Base-by-base conservation (phyloP, 2,888 invertebrate genomes). In the Drosophila imparisetae region DNA sequence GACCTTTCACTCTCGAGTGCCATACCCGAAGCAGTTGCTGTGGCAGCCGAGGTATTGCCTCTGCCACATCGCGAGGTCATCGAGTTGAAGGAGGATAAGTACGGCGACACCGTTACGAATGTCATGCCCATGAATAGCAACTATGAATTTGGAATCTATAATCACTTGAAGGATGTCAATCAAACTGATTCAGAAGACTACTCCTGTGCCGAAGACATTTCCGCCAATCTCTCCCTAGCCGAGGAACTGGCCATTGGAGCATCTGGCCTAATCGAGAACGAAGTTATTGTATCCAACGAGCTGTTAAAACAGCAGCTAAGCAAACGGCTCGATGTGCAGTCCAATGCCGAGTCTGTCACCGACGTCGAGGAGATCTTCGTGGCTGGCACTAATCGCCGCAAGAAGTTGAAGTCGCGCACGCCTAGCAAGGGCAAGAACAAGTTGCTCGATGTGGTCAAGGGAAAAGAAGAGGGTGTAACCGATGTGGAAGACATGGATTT, bases 281-380 rank as follows among this genome's bases (percentile, higher is more conserved):
- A 91, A 58, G 79, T 92, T 3, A 92, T 87, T 36, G 78, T 91
- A 6, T 72, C 91, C 27, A 92, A 91, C 53, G 92, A 91, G 54
- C 66, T 83, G 1, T 63, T 92, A n/a, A 93, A 91, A 42, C 84
- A 85, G 13, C 85, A 88, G 11, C 76, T 83, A 27, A 91, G 74
- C 38, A 92, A 91, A 71, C 86, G 92, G 4, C 69, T 84, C 1
- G 92, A 92, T 53, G 81, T 92, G 5, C 86, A 83, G 4, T 78
- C 84, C 0, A 92, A 91, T 71, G 78, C 91, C 0, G 93, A 93
- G 71, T 92, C 93, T 18, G 82, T 92, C 2, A 94, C 94, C 8
- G 94, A 94, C 77, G 93, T 93, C 4, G 94, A 94, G 82, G 94
- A 94, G 72, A 90, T 94, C 61, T 92, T 91, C 69, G 81, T 92